Conservation (phyloP, 2,888 invertebrate genomes). For the Mimumesa dahlbomi region DNA sequence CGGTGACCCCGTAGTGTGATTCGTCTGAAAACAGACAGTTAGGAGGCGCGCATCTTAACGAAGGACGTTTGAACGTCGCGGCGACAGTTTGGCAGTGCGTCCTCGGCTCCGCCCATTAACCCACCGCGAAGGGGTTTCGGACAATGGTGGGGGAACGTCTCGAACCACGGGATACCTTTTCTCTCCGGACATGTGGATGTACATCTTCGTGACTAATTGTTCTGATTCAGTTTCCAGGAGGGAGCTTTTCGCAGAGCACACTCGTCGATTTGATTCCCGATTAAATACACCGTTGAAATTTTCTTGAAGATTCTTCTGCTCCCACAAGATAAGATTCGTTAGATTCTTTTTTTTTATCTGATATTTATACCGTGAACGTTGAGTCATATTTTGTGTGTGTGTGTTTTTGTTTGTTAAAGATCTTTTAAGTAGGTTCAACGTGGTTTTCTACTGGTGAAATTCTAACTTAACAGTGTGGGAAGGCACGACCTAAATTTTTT, state of each 20-base stretch:
- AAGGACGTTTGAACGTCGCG: constrained; percentile 23
- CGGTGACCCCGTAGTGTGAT: too few species aligned
- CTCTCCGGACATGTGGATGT: constrained; percentile 15
- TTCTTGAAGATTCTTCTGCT: too few species aligned
- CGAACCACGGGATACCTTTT: constrained; percentile 39
- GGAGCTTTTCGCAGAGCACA: not conserved
- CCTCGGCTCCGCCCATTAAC: constrained; percentile 58
- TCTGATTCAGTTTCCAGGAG: constrained; percentile 9
- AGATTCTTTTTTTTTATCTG: too few species aligned
- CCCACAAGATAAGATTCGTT: too few species aligned
- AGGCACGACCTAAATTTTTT: not conserved
- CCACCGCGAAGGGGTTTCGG: constrained; percentile 47
- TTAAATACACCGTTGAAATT: constrained; percentile 10
- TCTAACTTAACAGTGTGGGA: too few species aligned
- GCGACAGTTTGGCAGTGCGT: constrained; percentile 51
- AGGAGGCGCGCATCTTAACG: too few species aligned
- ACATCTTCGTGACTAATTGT: constrained; percentile 25
- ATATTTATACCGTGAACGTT: too few species aligned
- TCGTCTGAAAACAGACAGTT: too few species aligned
- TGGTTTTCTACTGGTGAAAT: too few species aligned
- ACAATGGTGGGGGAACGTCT: constrained; percentile 48
- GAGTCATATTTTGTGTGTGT: too few species aligned
- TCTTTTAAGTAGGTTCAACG: too few species aligned
- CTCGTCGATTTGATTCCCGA: not conserved
- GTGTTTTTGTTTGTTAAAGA: too few species aligned